Conservation (phyloP, 2,888 invertebrate species). For the Rugalucina vietnamica region DNA sequence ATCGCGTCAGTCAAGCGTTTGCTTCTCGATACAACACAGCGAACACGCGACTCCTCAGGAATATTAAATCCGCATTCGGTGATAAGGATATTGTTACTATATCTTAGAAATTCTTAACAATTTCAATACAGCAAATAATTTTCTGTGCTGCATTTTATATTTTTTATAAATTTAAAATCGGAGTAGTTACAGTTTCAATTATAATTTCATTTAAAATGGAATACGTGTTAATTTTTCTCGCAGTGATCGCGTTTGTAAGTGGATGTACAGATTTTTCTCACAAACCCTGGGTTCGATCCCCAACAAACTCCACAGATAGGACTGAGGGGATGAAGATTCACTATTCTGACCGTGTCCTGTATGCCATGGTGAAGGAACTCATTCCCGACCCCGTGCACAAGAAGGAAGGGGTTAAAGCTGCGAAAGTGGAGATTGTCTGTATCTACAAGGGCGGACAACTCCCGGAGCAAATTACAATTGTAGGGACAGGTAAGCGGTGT, state of each 20-base stretch:
- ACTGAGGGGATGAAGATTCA: background rate
- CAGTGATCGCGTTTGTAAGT: background rate
- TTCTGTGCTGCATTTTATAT: no score
- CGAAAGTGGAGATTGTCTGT: background rate
- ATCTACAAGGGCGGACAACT: background rate
- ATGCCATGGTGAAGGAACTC: background rate
- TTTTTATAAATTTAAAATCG: no score
- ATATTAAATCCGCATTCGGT: no score
- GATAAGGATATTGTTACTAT: no score
- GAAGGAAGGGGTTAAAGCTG: background rate
- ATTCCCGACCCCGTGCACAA: background rate
- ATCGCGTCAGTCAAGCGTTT: constrained; percentile 8
- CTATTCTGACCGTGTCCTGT: background rate
- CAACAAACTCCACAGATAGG: background rate
- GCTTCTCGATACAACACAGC: background rate
- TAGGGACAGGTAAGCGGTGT: constrained; percentile 2
- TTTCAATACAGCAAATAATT: no score
- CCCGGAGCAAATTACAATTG: background rate
- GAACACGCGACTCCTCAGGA: background rate
- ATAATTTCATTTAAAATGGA: background rate
- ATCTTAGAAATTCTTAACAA: no score
- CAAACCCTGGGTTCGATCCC: background rate
- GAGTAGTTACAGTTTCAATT: no score
- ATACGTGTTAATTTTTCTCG: background rate
- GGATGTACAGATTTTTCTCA: background rate